Base-by-base conservation (phyloP, 53 echinoderm and acorn worm species). In the Antedon mediterranea region DNA sequence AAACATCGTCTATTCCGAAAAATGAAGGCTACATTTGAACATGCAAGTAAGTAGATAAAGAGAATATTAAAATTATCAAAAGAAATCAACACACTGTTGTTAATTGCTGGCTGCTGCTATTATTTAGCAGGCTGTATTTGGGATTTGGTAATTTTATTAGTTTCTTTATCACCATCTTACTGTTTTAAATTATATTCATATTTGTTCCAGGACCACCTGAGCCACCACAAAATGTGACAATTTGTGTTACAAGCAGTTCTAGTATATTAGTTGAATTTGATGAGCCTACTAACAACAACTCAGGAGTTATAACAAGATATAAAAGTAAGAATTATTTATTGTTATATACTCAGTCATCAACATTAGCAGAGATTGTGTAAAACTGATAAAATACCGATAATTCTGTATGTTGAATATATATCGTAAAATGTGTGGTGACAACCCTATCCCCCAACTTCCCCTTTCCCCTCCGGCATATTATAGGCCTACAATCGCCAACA, bases 21-120 rank as follows among this genome's bases (percentile, higher is more conserved):
- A 74, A 97, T 97, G 97, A 97, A 97, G 82, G 89, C 92, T 28
- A 92, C 92, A 33, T 92, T 92, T 82, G 97, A 97, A 77, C 88
- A 89, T 84, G 97, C 97, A 79, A 85, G 97, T 97, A 88, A 90
- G 97, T 90, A 37, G n/a, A 37, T 6, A 37, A 4, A 6, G 4
- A 37, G 11, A 37, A 37, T 37, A 37, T 4, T 11, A 37, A 6
- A 37, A 37, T 37, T 6, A 37, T 37, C 37, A 37, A 37, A 37
- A 11, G 4, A 37, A 37, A 37, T 37, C 37, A 6, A 11, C 11
- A 6, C 37, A 37, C 37, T 4, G 37, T 11, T 11, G 4, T 37
- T 37, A 37, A 11, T 4, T 37, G 4, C 37, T 37, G n/a, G n/a
- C n/a, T n/a, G n/a, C n/a, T n/a, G n/a, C n/a, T n/a, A n/a, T n/a